phyloP scores from a whole-genome alignment of 2,888 invertebrate species.

The Ennomos fuscantarius region DNA sequence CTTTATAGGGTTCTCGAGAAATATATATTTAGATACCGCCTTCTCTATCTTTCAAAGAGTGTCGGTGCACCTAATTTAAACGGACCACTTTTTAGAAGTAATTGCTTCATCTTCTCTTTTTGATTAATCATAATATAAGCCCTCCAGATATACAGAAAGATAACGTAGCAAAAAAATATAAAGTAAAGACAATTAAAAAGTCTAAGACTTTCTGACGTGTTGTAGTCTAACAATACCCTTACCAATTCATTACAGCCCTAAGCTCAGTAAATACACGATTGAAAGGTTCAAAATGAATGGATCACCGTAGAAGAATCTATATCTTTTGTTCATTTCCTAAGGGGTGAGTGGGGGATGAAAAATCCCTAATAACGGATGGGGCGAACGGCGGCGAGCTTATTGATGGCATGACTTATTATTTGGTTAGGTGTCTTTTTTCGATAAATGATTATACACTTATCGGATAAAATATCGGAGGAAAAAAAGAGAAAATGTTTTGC shows the following conservation, averaged over 20 bases:
- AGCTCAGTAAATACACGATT: conserved; percentile 17
- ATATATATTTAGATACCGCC: too few species aligned
- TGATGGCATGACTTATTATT: conserved; percentile 60
- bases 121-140: too few species aligned
- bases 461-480: conserved; percentile 10
- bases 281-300: conserved; percentile 24
- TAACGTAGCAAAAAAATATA: conserved; percentile 2
- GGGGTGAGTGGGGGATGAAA: conserved; percentile 43
- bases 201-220: too few species aligned
- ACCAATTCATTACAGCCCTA: conserved; percentile 19
- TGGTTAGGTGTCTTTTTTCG: conserved; percentile 50
- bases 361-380: conserved; percentile 58
- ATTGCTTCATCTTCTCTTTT: too few species aligned
- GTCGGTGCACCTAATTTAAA: too few species aligned
- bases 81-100: too few species aligned
- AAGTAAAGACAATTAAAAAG: too few species aligned
- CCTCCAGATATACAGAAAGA: background rate
- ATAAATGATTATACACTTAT: conserved; percentile 27
- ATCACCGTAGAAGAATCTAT: conserved; percentile 39
- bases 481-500: too few species aligned
- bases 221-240: background rate
- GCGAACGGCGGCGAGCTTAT: conserved; percentile 44
- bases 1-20: too few species aligned
- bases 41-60: too few species aligned
- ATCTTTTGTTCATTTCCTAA: conserved; percentile 49